Percentiles rank a stretch among this genome's conserved stretches.
phyloP scores from a whole-genome alignment of 2,888 invertebrate genomes.

The Microctonus aethiopoides region DNA sequence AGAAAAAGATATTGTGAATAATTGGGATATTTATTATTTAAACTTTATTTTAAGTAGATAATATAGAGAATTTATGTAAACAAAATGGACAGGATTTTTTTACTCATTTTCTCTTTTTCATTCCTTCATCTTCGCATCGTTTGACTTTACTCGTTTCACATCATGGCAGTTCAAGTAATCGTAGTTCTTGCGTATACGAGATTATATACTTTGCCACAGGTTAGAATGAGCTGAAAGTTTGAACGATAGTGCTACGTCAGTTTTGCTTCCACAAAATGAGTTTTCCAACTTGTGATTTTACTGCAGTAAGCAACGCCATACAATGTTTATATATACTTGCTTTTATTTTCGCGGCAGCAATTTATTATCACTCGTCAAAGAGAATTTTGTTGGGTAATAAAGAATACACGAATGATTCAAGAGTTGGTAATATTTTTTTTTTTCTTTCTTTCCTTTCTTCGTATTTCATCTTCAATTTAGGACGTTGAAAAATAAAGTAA shows the following conservation, averaged over 20 bases:
- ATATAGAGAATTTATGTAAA: background rate
- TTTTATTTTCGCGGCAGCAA: background rate
- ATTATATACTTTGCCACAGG: constrained; percentile 5
- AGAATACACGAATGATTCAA: background rate
- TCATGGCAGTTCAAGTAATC: background rate
- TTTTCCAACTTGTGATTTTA: constrained; percentile 13
- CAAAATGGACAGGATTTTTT: constrained; percentile 15
- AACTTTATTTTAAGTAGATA: background rate
- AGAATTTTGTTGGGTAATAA: background rate
- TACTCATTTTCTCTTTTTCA: background rate
- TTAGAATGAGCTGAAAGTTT: background rate
- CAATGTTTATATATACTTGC: constrained; percentile 5
- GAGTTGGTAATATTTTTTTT: background rate
- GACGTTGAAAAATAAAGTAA: no score
- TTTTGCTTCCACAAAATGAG: background rate
- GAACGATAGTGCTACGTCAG: background rate
- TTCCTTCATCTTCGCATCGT: constrained; percentile 8
- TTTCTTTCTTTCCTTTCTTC: background rate
- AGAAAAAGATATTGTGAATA: no score
- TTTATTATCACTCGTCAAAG: background rate
- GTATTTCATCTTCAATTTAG: no score
- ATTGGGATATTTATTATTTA: constrained; percentile 9
- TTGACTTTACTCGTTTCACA: background rate
- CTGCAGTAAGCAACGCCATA: background rate
- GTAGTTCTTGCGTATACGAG: background rate